A percentile compares a stretch with the other conserved stretches of the same genome.
These are phyloP conservation scores for Palaemon carinicauda DNA, from an alignment of 1,140 invertebrate genomes.

Conservation along the genomic window DNA sequence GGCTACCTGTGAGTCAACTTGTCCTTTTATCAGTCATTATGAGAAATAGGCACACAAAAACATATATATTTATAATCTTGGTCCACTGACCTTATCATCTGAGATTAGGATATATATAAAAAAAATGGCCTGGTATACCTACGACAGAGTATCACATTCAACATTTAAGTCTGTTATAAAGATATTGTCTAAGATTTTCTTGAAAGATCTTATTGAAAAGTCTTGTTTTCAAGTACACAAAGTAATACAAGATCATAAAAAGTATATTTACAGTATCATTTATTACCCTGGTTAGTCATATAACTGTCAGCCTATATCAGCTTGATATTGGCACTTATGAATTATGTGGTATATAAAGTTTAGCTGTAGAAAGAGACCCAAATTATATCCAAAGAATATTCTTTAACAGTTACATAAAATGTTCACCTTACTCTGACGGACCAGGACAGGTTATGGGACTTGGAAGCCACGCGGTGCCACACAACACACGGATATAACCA, in stretches of 20 bases:
- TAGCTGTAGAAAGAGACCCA: background rate
- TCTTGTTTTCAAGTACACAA: background rate
- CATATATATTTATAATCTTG: slow-evolving; percentile 27
- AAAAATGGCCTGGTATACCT: slow-evolving; percentile 20
- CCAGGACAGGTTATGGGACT: slow-evolving; percentile 18
- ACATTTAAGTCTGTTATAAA: slow-evolving; percentile 10
- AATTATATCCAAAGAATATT: slow-evolving; percentile 1
- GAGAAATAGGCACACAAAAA: slow-evolving; percentile 39
- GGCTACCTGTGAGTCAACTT: background rate
- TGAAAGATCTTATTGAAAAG: background rate
- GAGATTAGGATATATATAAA: slow-evolving; percentile 14
- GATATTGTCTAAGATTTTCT: background rate
- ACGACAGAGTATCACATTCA: slow-evolving; percentile 44
- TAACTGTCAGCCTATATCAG: background rate
- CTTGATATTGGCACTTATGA: background rate
- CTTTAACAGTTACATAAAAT: slow-evolving; percentile 6
- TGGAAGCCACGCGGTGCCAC: slow-evolving; percentile 42
- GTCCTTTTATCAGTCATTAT: background rate
- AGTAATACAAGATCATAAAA: background rate
- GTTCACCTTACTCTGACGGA: slow-evolving; percentile 1
- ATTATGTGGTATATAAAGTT: background rate
- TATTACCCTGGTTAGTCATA: background rate
- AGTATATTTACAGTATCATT: background rate
- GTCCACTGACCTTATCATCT: slow-evolving; percentile 27
- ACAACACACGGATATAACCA: slow-evolving; percentile 25